Base-by-base conservation (phyloP, 2,888 invertebrate species). In the Drosophila lacicola region DNA sequence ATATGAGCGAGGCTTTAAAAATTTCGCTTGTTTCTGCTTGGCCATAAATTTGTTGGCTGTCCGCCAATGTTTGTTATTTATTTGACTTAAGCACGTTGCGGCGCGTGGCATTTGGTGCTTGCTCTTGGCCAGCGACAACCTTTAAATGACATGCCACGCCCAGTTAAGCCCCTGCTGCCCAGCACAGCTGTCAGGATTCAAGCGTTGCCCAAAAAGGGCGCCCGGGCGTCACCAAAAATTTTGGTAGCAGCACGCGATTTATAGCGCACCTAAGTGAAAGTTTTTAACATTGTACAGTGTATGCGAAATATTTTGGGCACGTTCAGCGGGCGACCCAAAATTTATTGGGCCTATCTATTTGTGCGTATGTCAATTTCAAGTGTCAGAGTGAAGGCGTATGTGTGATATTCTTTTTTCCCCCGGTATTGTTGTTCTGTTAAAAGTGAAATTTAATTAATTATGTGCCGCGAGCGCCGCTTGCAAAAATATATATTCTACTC, bases 1-100 rank as follows among this genome's bases (percentile, higher is more conserved):
- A 42, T 33, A 37, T 53, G 64, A 37, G 45, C 34, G 33, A 37
- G 8, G 51, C 55, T 75, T 78, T 69, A 68, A 71, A 68, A 47
- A 39, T 51, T 57, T 53, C 21, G 42, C n/a, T 37, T 21, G 29
- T 36, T 58, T 71, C 39, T 34, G 60, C 55, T 55, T 55, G 55
- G 72, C 73, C 84, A 89, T 89, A 90, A 90, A 89, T 90, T 80
- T 58, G 73, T 80, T 69, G 63, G 77, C 88, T 88, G 88, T 90
- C 90, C 79, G 76, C 76, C 84, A 79, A 79, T 88, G 88, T 78
- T 90, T 75, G 86, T 89, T 90, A 90, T 89, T 89, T 89, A 89
- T 89, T 88, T 77, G 78, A 80, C 74, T 80, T 77, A 50, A 69
- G 74, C 84, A 86, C 84, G 78, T 74, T 88, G 82, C 53, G 70